Percentiles rank a stretch among this genome's conserved stretches.
phyloP scores from a whole-genome alignment of 2,888 invertebrate genomes.

The Stratiomys singularior region DNA sequence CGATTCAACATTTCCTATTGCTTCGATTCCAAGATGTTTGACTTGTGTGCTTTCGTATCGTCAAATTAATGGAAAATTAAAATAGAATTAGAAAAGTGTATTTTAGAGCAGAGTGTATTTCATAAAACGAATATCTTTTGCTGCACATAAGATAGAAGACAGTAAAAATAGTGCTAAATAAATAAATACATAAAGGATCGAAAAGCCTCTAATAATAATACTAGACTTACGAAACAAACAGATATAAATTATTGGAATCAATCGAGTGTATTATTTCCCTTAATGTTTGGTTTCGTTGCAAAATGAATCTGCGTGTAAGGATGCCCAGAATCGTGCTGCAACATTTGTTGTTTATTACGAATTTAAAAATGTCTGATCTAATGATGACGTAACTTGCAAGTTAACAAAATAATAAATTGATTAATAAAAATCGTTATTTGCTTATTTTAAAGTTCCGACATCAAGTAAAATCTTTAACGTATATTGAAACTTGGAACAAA shows the following conservation, averaged over 20 bases:
- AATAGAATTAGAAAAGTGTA: not conserved
- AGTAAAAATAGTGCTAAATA: not conserved
- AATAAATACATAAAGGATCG: slow-evolving; percentile 6
- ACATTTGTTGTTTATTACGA: too few species aligned
- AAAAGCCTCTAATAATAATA: slow-evolving; percentile 8
- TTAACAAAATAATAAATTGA: too few species aligned
- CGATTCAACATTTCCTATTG: not conserved
- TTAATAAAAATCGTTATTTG: too few species aligned
- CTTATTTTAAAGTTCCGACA: too few species aligned
- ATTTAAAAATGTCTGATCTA: too few species aligned
- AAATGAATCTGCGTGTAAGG: too few species aligned
- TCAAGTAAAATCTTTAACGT: too few species aligned
- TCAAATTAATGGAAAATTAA: not conserved
- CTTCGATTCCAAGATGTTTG: not conserved
- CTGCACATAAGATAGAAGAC: not conserved
- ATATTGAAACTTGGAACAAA: too few species aligned
- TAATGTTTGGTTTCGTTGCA: too few species aligned
- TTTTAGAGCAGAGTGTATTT: slow-evolving; percentile 9
- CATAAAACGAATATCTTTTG: slow-evolving; percentile 22
- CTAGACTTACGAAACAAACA: not conserved
- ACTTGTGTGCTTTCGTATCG: not conserved
- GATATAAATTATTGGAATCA: not conserved
- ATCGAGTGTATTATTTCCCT: not conserved
- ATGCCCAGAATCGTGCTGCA: too few species aligned
- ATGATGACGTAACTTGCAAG: too few species aligned